Conservation (phyloP, 2,113 vertebrate species). For the Apaloderma vittatum region DNA sequence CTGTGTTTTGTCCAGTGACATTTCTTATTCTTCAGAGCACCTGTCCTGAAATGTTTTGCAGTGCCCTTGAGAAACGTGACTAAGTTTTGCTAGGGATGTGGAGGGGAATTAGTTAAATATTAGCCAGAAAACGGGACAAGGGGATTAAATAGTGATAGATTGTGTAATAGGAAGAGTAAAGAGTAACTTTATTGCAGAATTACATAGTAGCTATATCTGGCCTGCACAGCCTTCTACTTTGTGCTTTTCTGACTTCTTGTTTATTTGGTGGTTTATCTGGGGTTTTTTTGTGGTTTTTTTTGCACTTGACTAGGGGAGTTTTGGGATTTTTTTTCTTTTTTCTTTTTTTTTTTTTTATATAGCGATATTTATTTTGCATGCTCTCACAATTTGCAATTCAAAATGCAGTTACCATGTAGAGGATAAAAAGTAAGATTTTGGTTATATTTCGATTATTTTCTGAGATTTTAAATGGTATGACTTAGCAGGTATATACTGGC, state of each 20-base stretch:
- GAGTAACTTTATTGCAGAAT: neutral
- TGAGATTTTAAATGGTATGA: neutral
- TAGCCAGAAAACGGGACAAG: neutral
- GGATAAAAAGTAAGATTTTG: neutral
- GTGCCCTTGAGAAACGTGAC: neutral
- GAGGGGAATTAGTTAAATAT: neutral
- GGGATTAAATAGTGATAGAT: neutral
- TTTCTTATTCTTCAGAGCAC: neutral
- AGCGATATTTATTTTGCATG: neutral
- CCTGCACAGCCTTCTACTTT: neutral
- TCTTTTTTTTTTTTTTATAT: neutral
- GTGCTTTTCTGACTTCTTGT: neutral
- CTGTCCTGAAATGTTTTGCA: neutral
- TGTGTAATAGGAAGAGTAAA: neutral
- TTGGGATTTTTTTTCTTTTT: neutral
- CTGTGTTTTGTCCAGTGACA: neutral
- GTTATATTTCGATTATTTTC: neutral
- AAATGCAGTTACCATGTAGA: neutral
- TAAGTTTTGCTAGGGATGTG: neutral
- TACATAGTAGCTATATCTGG: neutral
- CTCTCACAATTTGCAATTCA: neutral
- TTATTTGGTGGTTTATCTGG: neutral
- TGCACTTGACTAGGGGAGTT: neutral
- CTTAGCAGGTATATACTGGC: neutral
- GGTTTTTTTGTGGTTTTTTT: neutral